Evolutionary conservation across 2,888 invertebrate species (phyloP), one percentile per base, ranked within the genome.

Genomic region (Macropis europaea): DNA sequence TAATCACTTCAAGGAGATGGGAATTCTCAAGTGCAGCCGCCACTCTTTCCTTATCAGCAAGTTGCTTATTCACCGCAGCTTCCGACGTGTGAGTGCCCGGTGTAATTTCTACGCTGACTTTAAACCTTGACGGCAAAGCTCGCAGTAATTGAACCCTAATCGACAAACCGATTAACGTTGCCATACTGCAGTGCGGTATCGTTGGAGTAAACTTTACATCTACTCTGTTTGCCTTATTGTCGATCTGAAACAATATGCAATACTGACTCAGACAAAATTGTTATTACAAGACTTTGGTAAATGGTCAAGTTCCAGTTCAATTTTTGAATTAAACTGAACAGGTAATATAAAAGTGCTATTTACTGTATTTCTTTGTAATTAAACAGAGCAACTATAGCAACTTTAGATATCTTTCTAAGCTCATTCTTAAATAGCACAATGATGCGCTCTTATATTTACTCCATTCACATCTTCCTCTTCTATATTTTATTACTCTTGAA

Each of bases 121-220:
- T 96, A 87, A 96, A 97, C 42, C 95, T 92, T 6, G 94, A 91
- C 0, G 98, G 97, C 3, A 98, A 90, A 0, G 95, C 94, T 69
- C 99, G 92, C 22, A 98, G 91, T 4, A 99, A 91, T 87, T 98
- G 97, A 0, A 99, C 98, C 43, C 97, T 92, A 79, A 99, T 98
- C 0, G 97, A 97, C 0, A 99, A 91, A 1, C 99, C 97, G 74
- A 94, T 98, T 34, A 99, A 90, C 0, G 99, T 98, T 1, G 99
- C 99, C 98, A 99, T 98, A 82, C 98, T 98, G 86, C 99, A 99
- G 86, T 99, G 99, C 0, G 99, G 99, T 82, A 99, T 99, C 0
- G 99, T 99, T 0, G 99, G 99, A 0, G 99, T 99, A 90, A 98
- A 99, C 69, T 93, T 91, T 0, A 99, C 93, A 78, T 93, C 91